Evolutionary conservation across 2,113 vertebrate species (phyloP).

Genomic region (Cygnus atratus): DNA sequence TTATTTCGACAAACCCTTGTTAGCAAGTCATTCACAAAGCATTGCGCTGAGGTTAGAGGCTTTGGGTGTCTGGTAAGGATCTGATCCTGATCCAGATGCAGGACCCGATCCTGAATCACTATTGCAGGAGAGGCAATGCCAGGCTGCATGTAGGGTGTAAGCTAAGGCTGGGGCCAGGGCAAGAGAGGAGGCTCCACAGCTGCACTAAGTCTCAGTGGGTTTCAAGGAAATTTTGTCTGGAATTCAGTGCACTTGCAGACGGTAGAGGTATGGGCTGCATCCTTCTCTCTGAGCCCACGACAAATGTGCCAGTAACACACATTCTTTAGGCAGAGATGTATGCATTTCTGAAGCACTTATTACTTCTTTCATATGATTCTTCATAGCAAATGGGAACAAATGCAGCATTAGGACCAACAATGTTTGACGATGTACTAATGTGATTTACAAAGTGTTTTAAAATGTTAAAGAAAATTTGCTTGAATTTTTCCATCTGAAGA

Average conservation of each 20-base stretch:
- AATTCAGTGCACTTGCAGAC: background rate
- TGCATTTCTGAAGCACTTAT: background rate
- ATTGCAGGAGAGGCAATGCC: background rate
- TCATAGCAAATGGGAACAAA: background rate
- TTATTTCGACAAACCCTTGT: background rate
- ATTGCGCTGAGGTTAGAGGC: background rate
- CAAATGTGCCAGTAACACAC: rapidly evolving
- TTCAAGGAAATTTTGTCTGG: background rate
- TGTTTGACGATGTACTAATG: background rate
- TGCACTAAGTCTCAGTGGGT: background rate
- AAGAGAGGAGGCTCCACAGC: background rate
- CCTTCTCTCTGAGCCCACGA: rapidly evolving
- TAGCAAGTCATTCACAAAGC: background rate
- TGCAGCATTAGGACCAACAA: background rate
- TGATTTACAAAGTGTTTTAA: background rate
- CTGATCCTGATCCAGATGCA: background rate
- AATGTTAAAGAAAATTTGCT: background rate
- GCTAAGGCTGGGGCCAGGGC: background rate
- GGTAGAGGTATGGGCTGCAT: background rate
- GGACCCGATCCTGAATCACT: background rate
- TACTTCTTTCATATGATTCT: background rate
- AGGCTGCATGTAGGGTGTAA: background rate
- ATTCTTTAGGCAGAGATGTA: background rate
- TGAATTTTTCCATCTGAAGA: background rate
- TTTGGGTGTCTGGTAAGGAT: background rate